Evolutionary conservation across 2,888 invertebrate genomes (phyloP).

Genomic region (Pristionchus japonicus): DNA sequence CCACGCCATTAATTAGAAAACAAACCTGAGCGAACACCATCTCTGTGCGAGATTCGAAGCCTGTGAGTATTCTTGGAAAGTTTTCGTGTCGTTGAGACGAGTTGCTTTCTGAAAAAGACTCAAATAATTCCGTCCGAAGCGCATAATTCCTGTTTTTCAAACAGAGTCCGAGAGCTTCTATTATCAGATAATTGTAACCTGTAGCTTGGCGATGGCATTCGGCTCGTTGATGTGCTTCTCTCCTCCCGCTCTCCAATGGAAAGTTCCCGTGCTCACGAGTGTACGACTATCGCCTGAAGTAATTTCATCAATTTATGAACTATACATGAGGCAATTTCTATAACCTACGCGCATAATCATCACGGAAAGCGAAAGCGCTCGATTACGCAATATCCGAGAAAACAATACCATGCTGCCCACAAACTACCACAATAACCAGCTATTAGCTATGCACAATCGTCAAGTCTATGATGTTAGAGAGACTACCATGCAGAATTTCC

Average conservation of each 20-base stretch:
- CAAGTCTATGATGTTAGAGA: not conserved
- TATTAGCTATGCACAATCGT: not conserved
- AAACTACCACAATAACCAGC: not conserved
- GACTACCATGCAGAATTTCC: not conserved
- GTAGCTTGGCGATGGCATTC: conserved; percentile 84
- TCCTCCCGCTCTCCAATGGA: conserved; percentile 91
- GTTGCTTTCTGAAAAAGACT: conserved; percentile 81
- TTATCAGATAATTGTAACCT: conserved; percentile 77
- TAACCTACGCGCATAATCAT: not conserved
- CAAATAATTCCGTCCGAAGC: not conserved
- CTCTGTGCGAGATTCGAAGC: conserved; percentile 88
- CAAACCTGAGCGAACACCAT: conserved; percentile 58
- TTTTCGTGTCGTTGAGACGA: conserved; percentile 84
- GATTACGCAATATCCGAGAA: not conserved
- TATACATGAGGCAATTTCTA: too few species aligned
- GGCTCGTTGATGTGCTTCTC: conserved; percentile 99
- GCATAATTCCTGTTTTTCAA: too few species aligned
- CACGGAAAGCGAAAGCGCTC: not conserved
- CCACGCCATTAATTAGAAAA: too few species aligned
- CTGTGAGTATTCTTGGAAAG: conserved; percentile 89
- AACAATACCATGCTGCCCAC: not conserved
- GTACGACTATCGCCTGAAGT: conserved; percentile 82
- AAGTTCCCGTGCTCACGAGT: conserved; percentile 90
- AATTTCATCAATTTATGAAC: not conserved
- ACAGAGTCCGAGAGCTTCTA: not conserved